Conservation (phyloP, 2,113 vertebrate genomes). For the Sterrhoptilus dennistouni region DNA sequence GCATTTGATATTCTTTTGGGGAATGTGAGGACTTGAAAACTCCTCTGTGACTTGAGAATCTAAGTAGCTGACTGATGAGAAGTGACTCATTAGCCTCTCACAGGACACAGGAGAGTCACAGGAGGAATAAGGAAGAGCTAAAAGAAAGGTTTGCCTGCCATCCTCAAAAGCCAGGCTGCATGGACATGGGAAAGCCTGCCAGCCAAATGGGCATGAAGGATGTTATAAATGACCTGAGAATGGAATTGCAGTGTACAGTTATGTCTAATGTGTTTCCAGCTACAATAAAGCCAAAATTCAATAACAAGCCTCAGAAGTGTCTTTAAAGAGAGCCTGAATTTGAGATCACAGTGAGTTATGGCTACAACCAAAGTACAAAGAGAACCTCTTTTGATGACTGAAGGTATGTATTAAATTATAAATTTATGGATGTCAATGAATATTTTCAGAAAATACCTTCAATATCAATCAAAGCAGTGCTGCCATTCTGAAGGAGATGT, state of each 20-base stretch:
- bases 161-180: neutral
- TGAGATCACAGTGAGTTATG: neutral
- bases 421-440: neutral
- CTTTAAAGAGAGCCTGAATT: neutral
- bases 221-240: neutral
- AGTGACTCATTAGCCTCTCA: neutral
- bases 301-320: neutral
- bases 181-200: neutral
- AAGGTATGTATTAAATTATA: neutral
- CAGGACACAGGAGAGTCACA: neutral
- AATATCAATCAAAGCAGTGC: neutral
- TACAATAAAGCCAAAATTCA: neutral
- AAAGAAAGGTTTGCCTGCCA: neutral
- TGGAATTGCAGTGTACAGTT: neutral
- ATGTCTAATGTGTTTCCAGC: neutral
- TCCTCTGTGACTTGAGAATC: neutral
- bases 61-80: neutral
- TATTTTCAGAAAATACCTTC: slow-evolving; percentile 14
- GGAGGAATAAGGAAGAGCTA: neutral
- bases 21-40: neutral
- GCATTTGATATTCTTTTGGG: neutral
- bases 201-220: neutral
- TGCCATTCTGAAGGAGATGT: neutral
- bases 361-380: neutral
- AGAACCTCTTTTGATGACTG: neutral